Evolutionary conservation across 2,888 invertebrate species (phyloP), one percentile per base, ranked within the genome.

Genomic region (Nomada fucata): DNA sequence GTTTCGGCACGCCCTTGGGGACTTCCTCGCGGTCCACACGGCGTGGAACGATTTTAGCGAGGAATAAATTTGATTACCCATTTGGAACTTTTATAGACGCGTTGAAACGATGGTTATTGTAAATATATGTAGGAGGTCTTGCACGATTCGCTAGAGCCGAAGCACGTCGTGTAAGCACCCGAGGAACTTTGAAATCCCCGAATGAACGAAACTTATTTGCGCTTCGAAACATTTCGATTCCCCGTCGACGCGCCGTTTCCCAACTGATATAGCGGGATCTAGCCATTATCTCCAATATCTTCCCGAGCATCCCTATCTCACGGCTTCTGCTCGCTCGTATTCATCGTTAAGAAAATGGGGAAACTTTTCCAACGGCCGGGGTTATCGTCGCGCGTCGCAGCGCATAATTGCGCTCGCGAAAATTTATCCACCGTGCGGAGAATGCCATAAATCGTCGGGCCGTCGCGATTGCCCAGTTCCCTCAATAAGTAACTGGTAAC

Each of bases 401-500:
- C 15, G 60, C 81, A 70, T 57, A 44, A 70, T 26, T 53, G 44
- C 29, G 70, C 67, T 47, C 26, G 20, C 36, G 71, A 68, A 20
- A 82, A 74, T 84, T 79, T 75, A 83, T 84, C 44, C 72, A 70
- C 82, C 81, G 61, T 63, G n/a, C 60, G 53, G 42, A 50, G 81
- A 81, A 79, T 76, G 76, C 76, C 55, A 77, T 85, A 85, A 85
- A 85, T 85, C 64, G 47, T 36, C 26, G 18, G 15, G 3, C 53
- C 69, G 81, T 74, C 73, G 57, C 68, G 69, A 67, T 74, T 78
- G 71, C 71, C 69, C 60, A 76, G 71, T 80, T 77, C 82, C 84
- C 84, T 82, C 84, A 76, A 84, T 78, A 84, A 84, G 82, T 82
- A 85, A 84, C 79, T 57, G 85, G 75, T 67, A 79, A 80, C 53